A percentile compares a stretch with the other conserved stretches of the same genome.
Evolutionary conservation across 2,888 invertebrate genomes (phyloP).

Genomic region (Chrysolina oricalcia): DNA sequence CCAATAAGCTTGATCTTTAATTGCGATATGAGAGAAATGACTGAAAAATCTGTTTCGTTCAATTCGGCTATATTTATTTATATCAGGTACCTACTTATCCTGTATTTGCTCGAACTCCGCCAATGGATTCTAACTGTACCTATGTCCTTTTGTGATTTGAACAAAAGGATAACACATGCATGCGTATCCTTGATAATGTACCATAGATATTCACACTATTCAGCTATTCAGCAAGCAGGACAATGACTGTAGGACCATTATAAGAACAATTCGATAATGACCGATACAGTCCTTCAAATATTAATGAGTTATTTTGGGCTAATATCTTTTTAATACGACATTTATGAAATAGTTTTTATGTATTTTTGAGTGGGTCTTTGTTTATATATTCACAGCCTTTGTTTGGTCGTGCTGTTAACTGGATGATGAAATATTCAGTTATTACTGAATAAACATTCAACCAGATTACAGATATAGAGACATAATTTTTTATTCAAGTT

Average conservation of each 20-base stretch:
- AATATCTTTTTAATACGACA: slow-evolving; percentile 24
- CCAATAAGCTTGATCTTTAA: too few species aligned
- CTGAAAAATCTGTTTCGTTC: too few species aligned
- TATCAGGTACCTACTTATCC: neutral
- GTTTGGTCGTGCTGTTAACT: slow-evolving; percentile 7
- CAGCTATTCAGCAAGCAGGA: slow-evolving; percentile 17
- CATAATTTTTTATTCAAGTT: neutral
- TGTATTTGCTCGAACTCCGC: neutral
- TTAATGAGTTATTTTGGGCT: slow-evolving; percentile 22
- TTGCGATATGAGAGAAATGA: too few species aligned
- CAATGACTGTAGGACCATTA: slow-evolving; percentile 10
- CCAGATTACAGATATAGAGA: neutral
- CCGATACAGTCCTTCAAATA: slow-evolving; percentile 15
- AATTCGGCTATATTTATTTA: neutral
- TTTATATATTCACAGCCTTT: slow-evolving; percentile 4
- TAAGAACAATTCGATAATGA: slow-evolving; percentile 21
- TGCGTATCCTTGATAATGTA: slow-evolving; percentile 16
- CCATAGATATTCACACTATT: slow-evolving; percentile 22
- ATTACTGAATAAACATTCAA: slow-evolving; percentile 11
- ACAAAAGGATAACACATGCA: slow-evolving; percentile 28
- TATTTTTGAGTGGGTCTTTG: slow-evolving; percentile 5
- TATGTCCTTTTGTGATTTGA: slow-evolving; percentile 14
- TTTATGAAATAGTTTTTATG: slow-evolving; percentile 17
- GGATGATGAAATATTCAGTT: slow-evolving; percentile 12
- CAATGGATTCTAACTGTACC: neutral